Conservation (phyloP, 2,113 vertebrate genomes). For the Microcebus ravelobensis region DNA sequence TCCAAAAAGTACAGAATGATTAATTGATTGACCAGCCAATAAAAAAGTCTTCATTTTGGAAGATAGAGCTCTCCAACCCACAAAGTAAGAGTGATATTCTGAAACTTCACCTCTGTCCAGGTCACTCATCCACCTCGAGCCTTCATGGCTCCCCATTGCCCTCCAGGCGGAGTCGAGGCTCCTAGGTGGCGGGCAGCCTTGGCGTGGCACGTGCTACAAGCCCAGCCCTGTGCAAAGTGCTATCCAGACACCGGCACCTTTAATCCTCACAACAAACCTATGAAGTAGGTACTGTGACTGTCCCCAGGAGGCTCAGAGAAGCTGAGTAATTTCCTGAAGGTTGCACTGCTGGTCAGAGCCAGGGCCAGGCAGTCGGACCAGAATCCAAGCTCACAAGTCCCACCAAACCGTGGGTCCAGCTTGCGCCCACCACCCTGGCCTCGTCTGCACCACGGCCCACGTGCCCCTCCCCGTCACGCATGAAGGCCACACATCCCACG, state of each 20-base stretch:
- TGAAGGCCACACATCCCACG: not conserved
- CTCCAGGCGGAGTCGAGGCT: not conserved
- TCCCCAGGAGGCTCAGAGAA: not conserved
- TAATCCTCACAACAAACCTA: too few species aligned
- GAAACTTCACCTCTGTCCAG: not conserved
- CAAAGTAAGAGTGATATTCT: not conserved
- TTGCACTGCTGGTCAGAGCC: not conserved
- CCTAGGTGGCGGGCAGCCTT: not conserved
- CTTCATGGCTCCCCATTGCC: not conserved
- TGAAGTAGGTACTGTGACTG: not conserved
- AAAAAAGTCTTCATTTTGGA: not conserved
- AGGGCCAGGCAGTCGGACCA: not conserved
- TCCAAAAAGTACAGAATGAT: not conserved
- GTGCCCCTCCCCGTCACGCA: rapidly evolving
- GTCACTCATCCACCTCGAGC: not conserved
- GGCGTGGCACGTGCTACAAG: rapidly evolving
- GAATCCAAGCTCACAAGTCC: not conserved
- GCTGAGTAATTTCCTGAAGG: not conserved
- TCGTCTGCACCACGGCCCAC: too few species aligned
- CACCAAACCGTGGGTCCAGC: not conserved
- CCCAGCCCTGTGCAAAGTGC: not conserved
- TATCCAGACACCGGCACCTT: not conserved
- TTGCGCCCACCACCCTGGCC: rapidly evolving
- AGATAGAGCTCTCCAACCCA: not conserved
- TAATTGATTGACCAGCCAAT: not conserved